Evolutionary conservation across 2,113 vertebrate species (phyloP), one percentile per base, ranked within the genome.

Genomic region (Buteo buteo): DNA sequence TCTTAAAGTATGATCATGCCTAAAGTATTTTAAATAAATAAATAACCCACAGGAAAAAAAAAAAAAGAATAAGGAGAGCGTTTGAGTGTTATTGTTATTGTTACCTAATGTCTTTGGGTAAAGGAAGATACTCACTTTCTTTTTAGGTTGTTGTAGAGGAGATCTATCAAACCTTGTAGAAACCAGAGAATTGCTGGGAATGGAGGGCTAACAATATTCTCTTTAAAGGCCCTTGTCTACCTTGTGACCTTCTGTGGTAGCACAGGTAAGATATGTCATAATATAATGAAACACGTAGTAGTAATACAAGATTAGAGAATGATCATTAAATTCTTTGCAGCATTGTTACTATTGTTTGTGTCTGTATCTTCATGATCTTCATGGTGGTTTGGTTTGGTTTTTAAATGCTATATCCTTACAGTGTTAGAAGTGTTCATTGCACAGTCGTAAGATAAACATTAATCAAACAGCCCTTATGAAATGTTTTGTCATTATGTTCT

Each of bases 241-340:
- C 13, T 66, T 64, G 14, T 0, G 0, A 54, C 4, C 10, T 28
- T 31, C 16, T 70, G 18, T 4, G 4, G 2, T 36, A 74, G 13
- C 66, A 54, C 19, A 49, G 21, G 19, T 40, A 64, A 59, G 49
- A 31, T 28, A 18, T 28, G 17, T 52, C 22, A 44, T 22, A 31
- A 29, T 25, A 52, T 34, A 44, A 64, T 28, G 49, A 82, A 90
- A n/a, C 7, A 32, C 2, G 17, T 17, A 38, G 32, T 31, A 86
- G 6, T 34, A 24, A 29, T 71, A 19, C 9, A 42, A 76, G 20
- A 32, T 66, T 29, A 65, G 6, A 42, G 29, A 86, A 86, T 19
- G 9, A 47, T 44, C 11, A 54, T 36, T 71, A 13, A 70, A 62
- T 4, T 45, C 16, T 34, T 72, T 45, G 11, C 4, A 62, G 1